Conservation (phyloP, 2,797 vertebrate species). For the Pipistrellus kuhlii region DNA sequence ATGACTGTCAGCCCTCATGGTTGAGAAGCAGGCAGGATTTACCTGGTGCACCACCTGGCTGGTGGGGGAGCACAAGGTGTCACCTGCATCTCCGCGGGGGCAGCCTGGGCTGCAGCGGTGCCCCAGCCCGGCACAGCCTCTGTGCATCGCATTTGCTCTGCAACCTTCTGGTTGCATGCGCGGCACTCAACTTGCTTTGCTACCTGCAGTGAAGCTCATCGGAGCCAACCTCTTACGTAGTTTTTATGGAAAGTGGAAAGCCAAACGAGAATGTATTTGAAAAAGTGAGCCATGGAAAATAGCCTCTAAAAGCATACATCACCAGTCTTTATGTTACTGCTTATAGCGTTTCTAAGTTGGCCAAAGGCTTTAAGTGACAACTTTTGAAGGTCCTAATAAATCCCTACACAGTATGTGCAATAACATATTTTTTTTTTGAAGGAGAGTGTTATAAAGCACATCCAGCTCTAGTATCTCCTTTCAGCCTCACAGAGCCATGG, state of each 20-base stretch:
- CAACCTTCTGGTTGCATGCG: neutral
- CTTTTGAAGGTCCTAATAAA: slow-evolving; percentile 30
- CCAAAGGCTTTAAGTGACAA: slow-evolving; percentile 34
- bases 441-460: neutral
- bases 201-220: neutral
- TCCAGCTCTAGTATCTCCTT: neutral
- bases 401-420: neutral
- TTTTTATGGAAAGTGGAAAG: slow-evolving; percentile 53
- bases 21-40: neutral
- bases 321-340: neutral
- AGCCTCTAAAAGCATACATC: neutral
- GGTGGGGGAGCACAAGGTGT: neutral
- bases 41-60: neutral
- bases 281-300: neutral
- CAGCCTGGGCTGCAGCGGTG: neutral
- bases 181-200: neutral
- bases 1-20: neutral
- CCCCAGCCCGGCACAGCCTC: neutral
- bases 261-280: neutral
- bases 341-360: neutral
- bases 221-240: neutral
- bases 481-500: neutral
- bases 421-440: neutral
- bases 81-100: neutral
- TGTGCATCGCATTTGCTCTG: neutral